A percentile compares a stretch with the other conserved stretches of the same genome.
Conservation (phyloP, 2,113 vertebrate genomes). For the Pardalotus punctatus region DNA sequence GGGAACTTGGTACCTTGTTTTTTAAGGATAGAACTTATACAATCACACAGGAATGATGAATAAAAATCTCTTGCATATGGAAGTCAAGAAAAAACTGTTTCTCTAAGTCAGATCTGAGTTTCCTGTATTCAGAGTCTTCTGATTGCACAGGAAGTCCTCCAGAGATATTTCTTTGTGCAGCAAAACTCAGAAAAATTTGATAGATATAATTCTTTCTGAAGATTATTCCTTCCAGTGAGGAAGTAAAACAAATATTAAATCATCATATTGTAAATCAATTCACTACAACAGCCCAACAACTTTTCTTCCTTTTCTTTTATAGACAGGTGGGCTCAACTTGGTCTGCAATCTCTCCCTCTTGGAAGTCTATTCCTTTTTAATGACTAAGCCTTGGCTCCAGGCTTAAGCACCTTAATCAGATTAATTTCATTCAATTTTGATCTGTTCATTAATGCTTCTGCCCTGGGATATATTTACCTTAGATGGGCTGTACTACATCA, state of each 20-base stretch:
- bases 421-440: background rate
- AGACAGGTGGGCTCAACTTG: background rate
- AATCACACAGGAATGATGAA: background rate
- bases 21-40: background rate
- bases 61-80: background rate
- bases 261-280: background rate
- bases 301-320: background rate
- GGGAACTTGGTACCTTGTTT: background rate
- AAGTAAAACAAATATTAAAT: background rate
- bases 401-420: background rate
- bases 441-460: background rate
- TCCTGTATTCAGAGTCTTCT: background rate
- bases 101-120: background rate
- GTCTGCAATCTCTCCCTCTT: background rate
- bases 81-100: background rate
- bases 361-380: background rate
- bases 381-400: background rate
- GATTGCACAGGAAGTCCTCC: background rate
- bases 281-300: background rate
- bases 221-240: background rate
- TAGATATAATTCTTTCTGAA: background rate
- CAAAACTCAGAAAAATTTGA: background rate
- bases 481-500: background rate
- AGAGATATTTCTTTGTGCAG: background rate
- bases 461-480: background rate